Evolutionary conservation across 1,140 invertebrate species (phyloP), one percentile per base, ranked within the genome.

Genomic region (Notospermus geniculatus): DNA sequence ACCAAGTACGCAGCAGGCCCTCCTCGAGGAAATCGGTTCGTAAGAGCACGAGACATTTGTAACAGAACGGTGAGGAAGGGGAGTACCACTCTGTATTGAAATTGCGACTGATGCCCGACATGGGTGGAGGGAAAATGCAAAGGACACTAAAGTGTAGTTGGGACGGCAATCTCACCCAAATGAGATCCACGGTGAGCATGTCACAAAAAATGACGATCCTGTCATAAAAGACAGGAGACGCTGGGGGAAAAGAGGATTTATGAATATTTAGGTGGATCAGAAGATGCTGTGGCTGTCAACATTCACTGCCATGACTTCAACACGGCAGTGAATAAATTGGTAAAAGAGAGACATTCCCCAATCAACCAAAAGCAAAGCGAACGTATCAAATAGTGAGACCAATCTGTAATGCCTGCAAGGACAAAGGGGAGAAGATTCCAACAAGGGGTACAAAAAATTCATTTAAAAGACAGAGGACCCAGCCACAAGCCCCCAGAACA

Each of bases 291-390:
- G 19, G 39, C 11, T 13, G 19, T 43, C 19, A n/a, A n/a, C n/a
- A n/a, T n/a, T n/a, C n/a, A n/a, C n/a, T n/a, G n/a, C n/a, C n/a
- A n/a, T n/a, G n/a, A 43, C 39, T 13, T 13, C 19, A 43, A 19
- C 19, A 19, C 39, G 11, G 19, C 39, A 19, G 19, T 43, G 11
- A 43, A 43, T 19, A 43, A 43, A 19, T 43, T 43, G 11, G 39
- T 43, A 13, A 43, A 19, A 43, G 39, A 43, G 11, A 11, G 19
- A 19, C 11, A 19, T 13, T 43, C 39, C 39, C n/a, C n/a, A n/a
- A 43, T 43, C 39, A 43, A 43, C 19, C 39, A 43, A 43, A 43
- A 43, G n/a, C n/a, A n/a, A n/a, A n/a, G n/a, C n/a, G n/a, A n/a
- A n/a, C n/a, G n/a, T n/a, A n/a, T n/a, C n/a, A n/a, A n/a, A n/a